These are phyloP conservation scores for Crossaster papposus DNA, from an alignment of 53 echinoderm and acorn worm genomes.

Conservation along the genomic window DNA sequence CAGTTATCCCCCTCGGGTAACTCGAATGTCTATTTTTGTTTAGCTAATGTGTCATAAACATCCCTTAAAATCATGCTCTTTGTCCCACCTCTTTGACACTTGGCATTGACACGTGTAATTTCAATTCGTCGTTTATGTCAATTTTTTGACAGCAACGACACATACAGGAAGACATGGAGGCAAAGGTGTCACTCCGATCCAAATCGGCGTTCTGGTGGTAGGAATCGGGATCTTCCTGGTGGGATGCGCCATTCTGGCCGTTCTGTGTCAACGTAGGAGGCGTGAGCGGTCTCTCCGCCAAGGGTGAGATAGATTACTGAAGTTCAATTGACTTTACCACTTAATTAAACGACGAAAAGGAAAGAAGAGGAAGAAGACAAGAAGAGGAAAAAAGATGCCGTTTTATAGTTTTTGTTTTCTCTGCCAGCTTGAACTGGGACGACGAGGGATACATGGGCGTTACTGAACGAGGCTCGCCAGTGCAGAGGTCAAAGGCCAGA, in stretches of 20 bases:
- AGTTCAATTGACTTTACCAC: no score
- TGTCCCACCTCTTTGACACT: no score
- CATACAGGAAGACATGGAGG: no score
- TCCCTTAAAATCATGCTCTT: no score
- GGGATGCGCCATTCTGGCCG: not conserved
- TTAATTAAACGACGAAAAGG: no score
- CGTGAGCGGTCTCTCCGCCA: not conserved
- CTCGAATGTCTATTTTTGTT: no score
- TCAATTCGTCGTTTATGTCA: not conserved
- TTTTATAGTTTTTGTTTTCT: not conserved
- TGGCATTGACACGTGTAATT: no score
- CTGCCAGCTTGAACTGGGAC: not conserved
- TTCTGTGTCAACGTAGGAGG: not conserved
- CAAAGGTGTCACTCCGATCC: not conserved
- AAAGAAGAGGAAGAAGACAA: no score
- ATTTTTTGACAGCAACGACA: not conserved
- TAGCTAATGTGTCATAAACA: no score
- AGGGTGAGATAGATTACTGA: not conserved
- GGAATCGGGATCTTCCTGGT: not conserved
- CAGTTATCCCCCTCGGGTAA: no score
- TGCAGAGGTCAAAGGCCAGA: conserved; percentile 13
- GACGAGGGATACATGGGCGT: conserved; percentile 39
- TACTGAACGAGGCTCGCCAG: conserved; percentile 4
- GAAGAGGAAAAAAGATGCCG: no score
- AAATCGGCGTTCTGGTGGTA: not conserved